Evolutionary conservation across 30 jellyfish, hydroid and myxozoan species (phyloP), one percentile per base, ranked within the genome.

Genomic region (Pelagia noctiluca): DNA sequence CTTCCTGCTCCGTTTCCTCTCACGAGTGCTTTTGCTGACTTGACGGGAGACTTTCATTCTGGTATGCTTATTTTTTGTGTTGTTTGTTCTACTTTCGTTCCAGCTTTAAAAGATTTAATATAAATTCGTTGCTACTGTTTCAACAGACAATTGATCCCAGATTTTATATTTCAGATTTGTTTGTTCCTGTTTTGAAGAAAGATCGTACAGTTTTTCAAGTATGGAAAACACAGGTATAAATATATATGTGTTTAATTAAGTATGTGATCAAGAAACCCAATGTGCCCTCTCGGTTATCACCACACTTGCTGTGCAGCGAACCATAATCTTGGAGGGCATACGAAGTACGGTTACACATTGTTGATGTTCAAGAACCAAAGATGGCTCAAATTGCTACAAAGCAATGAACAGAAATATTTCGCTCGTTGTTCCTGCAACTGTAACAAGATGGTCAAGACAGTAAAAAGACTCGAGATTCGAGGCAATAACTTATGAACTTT

Each of bases 1-100:
- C 13, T 23, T 28, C 74, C 75, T 34, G 93, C 85, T 19, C 35
- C 71, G 35, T 52, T 90, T 36, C 97, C 97, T 18, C 75, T 83
- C 33, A 25, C 98, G 35, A 92, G 78, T 81, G 98, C 96, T 1
- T 92, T 92, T 87, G 98, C 87, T 3, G 98, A 92, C 71, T 22
- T 87, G 62, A 78, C 90, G 38, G 90, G 97, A 2, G 98, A 92
- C 69, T 60, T 60, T 31, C 98, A 92, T 63, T 80, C 98, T 5
- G 98, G 98, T 86, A 38, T 76, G 26, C 26, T 52, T 8, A 42
- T n/a, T n/a, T n/a, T n/a, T n/a, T n/a, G n/a, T n/a, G n/a, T n/a
- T n/a, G n/a, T n/a, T n/a, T n/a, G n/a, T n/a, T n/a, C n/a, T n/a
- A n/a, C n/a, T n/a, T n/a, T n/a, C n/a, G n/a, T n/a, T n/a, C n/a